phyloP scores from a whole-genome alignment of 2,888 invertebrate species.

The Morpho achilles region DNA sequence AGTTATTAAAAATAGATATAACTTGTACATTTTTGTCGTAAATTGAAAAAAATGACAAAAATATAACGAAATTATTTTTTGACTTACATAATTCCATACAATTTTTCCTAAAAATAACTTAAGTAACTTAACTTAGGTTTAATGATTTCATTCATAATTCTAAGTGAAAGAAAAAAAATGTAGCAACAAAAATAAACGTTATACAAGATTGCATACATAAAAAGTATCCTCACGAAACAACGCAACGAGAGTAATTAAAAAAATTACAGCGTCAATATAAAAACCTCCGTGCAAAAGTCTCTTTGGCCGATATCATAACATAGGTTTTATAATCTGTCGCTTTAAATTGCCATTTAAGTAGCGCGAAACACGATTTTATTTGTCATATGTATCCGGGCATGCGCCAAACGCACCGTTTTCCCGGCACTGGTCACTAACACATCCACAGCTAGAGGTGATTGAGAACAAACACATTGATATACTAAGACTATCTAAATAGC shows the following conservation, averaged over 20 bases:
- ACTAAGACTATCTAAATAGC: conserved; percentile 36
- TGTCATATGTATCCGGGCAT: conserved; percentile 49
- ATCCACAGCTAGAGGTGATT: conserved; percentile 47
- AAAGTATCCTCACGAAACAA: too few relatives aligned
- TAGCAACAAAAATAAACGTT: too few relatives aligned
- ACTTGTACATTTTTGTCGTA: too few relatives aligned
- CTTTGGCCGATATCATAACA: conserved; percentile 10
- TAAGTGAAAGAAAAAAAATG: too few relatives aligned
- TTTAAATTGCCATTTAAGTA: conserved; percentile 53
- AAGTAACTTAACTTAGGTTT: too few relatives aligned
- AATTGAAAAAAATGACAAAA: too few relatives aligned
- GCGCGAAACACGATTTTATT: conserved; percentile 54
- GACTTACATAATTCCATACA: too few relatives aligned
- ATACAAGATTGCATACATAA: too few relatives aligned
- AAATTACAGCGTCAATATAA: background rate
- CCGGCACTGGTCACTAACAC: conserved; percentile 49
- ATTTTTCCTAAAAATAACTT: too few relatives aligned
- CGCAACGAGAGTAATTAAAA: background rate
- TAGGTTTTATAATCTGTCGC: conserved; percentile 28
- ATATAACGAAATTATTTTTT: too few relatives aligned
- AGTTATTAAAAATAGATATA: too few relatives aligned
- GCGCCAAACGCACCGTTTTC: conserved; percentile 41
- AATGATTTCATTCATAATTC: too few relatives aligned
- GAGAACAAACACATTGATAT: conserved; percentile 41
- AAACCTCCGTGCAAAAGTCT: background rate